Evolutionary conservation across 1,140 invertebrate genomes (phyloP).

Genomic region (Subanguina moxae): DNA sequence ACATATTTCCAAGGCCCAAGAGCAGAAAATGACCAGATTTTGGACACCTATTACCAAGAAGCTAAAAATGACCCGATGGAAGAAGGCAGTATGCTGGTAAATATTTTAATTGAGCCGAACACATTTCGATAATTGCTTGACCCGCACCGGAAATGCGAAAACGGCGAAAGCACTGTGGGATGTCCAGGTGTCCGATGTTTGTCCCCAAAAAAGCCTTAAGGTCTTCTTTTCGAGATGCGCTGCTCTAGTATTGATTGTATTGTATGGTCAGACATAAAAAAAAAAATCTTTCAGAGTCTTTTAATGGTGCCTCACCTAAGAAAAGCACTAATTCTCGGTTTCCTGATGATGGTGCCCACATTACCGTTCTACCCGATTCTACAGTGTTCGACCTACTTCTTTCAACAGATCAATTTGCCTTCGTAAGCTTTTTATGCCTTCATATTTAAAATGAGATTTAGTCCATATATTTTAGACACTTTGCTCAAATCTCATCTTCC

Average conservation of each 20-base stretch:
- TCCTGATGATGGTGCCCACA: constrained; percentile 40
- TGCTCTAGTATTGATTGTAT: too few species aligned
- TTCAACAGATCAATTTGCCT: constrained; percentile 26
- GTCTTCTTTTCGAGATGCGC: too few species aligned
- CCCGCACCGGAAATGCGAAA: too few species aligned
- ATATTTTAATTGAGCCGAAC: not conserved
- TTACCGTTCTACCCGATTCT: constrained; percentile 57
- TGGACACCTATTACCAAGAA: constrained; percentile 39
- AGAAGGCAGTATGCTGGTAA: not conserved
- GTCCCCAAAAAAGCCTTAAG: too few species aligned
- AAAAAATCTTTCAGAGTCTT: constrained; percentile 12
- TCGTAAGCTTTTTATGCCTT: not conserved
- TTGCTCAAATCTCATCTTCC: constrained; percentile 45
- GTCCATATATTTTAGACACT: constrained; percentile 27
- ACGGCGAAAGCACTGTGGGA: too few species aligned
- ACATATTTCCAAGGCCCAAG: constrained; percentile 52
- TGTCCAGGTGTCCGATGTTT: too few species aligned
- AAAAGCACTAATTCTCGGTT: constrained; percentile 43
- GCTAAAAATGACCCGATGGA: constrained; percentile 21
- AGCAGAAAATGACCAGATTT: constrained; percentile 20
- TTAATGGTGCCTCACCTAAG: constrained; percentile 42
- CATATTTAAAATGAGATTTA: too few species aligned
- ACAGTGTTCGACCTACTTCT: constrained; percentile 48
- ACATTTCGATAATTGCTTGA: too few species aligned
- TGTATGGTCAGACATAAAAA: too few species aligned